Conservation (phyloP, 30 jellyfish, hydroid and myxozoan species). For the Mastigias papua region DNA sequence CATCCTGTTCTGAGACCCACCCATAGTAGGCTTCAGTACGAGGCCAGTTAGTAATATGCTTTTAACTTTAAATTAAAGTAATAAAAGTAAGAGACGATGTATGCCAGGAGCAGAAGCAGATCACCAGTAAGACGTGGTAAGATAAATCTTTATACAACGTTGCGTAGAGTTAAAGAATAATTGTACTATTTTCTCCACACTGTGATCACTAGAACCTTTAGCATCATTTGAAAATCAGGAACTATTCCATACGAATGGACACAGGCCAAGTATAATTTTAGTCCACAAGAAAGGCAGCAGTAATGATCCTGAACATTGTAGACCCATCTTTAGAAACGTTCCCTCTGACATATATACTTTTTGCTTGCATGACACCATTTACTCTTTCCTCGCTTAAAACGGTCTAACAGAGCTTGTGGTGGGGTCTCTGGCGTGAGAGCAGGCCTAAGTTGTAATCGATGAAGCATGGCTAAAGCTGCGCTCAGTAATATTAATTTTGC, state of each 20-base stretch:
- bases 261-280: no score
- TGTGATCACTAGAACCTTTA: background rate
- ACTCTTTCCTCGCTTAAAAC: no score
- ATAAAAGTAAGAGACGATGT: background rate
- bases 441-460: no score
- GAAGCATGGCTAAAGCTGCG: no score
- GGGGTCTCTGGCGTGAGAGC: no score
- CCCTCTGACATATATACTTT: background rate
- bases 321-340: background rate
- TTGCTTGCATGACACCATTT: background rate
- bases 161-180: background rate
- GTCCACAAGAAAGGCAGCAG: background rate
- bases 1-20: no score
- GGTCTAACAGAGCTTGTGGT: no score
- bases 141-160: background rate
- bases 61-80: background rate
- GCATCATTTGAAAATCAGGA: background rate
- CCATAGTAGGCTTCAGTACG: no score
- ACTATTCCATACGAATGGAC: no score
- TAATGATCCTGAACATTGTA: no score
- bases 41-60: background rate
- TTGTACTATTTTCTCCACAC: background rate
- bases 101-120: conserved; percentile 36
- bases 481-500: no score
- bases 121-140: conserved; percentile 59